Conservation (phyloP, 2,797 vertebrate species). For the Varecia variegata region DNA sequence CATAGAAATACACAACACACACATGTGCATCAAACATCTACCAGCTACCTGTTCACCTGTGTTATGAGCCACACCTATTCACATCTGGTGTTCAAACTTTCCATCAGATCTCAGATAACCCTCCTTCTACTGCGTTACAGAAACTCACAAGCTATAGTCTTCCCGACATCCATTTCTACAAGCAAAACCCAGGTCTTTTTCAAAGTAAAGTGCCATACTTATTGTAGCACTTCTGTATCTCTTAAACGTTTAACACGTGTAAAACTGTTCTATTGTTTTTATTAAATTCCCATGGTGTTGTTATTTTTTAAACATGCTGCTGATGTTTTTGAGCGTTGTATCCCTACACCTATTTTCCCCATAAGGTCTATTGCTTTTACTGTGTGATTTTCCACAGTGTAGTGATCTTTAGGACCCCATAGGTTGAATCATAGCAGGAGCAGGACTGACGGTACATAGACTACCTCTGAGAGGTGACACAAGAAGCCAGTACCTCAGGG, state of each 20-base stretch:
- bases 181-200: not conserved
- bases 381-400: not conserved
- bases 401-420: not conserved
- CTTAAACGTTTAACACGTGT: not conserved
- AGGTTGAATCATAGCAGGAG: not conserved
- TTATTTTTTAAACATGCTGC: not conserved
- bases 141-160: not conserved
- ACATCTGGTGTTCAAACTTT: not conserved
- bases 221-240: not conserved
- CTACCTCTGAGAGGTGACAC: not conserved
- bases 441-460: too few relatives aligned
- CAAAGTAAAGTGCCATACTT: not conserved
- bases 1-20: not conserved
- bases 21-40: accelerated
- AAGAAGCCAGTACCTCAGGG: not conserved
- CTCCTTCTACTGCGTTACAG: not conserved
- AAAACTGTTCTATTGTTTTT: not conserved
- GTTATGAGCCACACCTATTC: not conserved
- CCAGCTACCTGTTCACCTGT: not conserved
- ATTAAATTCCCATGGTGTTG: not conserved
- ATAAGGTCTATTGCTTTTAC: not conserved
- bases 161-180: not conserved
- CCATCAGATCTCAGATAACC: not conserved
- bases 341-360: not conserved
- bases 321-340: not conserved